Percentiles rank a stretch among this genome's conserved stretches.
Evolutionary conservation across 2,113 vertebrate species (phyloP).

Genomic region (Mixornis gularis): DNA sequence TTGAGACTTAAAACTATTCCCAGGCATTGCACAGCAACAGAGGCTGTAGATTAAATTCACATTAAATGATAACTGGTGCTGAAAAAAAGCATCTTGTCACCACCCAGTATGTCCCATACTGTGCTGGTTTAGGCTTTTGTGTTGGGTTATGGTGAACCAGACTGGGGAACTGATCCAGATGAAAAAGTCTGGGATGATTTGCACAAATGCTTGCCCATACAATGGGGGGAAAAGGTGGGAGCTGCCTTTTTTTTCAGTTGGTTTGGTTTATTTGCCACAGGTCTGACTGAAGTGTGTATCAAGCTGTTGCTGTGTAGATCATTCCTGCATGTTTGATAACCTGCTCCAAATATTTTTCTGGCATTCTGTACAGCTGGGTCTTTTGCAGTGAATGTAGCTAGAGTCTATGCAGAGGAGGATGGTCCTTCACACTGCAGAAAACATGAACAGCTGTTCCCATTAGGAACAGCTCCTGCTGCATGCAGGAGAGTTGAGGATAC

Average conservation of each 20-base stretch:
- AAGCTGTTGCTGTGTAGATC: background rate
- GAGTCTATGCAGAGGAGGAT: background rate
- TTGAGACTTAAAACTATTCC: background rate
- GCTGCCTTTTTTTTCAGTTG: background rate
- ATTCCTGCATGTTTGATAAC: background rate
- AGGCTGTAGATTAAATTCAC: background rate
- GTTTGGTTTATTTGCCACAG: background rate
- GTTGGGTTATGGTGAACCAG: background rate
- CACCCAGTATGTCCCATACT: background rate
- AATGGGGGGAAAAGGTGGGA: accelerated
- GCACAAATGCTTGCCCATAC: background rate
- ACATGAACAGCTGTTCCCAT: background rate
- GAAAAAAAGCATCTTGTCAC: background rate
- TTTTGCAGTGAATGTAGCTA: background rate
- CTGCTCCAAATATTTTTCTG: background rate
- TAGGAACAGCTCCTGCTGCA: background rate
- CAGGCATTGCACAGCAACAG: background rate
- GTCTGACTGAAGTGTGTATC: background rate
- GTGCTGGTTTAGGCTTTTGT: background rate
- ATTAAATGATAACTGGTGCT: background rate
- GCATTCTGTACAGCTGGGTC: background rate
- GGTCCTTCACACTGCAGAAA: background rate
- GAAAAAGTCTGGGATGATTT: background rate
- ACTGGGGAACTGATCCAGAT: background rate
- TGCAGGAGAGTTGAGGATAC: background rate